These are phyloP conservation scores for Ammodytes marinus DNA, from an alignment of 2,113 vertebrate species.

Conservation along the genomic window DNA sequence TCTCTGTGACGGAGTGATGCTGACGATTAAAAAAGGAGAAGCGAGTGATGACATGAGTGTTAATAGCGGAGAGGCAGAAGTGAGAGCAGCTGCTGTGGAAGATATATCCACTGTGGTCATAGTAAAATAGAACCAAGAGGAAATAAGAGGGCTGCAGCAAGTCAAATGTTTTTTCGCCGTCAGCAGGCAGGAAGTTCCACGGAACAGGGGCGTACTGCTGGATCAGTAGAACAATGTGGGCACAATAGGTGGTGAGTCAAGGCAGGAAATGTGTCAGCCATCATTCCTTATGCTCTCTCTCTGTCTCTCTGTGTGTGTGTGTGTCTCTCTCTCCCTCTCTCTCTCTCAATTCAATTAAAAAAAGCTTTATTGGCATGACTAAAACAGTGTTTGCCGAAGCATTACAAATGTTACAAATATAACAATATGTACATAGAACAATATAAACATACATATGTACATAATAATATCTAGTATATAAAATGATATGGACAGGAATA, in stretches of 20 bases:
- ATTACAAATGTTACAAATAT: too few species aligned
- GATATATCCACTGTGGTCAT: constrained; percentile 14
- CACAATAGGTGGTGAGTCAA: constrained; percentile 27
- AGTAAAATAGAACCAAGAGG: not conserved
- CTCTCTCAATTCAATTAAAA: too few species aligned
- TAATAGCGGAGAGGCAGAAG: constrained; percentile 66
- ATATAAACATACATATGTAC: too few species aligned
- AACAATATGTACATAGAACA: too few species aligned
- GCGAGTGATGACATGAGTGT: too few species aligned
- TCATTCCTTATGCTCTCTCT: not conserved
- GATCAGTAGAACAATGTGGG: constrained; percentile 44
- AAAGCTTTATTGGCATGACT: too few species aligned
- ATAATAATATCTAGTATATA: too few species aligned
- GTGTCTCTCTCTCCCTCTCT: too few species aligned
- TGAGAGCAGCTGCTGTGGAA: constrained; percentile 59
- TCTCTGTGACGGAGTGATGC: not conserved
- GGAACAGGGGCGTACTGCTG: constrained; percentile 41
- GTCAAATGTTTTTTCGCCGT: constrained; percentile 9
- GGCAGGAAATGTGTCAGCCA: constrained; percentile 60
- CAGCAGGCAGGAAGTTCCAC: constrained; percentile 45
- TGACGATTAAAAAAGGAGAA: too few species aligned
- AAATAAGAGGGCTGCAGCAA: constrained; percentile 2
- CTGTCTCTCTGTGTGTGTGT: too few species aligned
- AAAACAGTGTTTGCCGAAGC: too few species aligned
- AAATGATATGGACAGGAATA: too few species aligned